phyloP scores from a whole-genome alignment of 2,888 invertebrate genomes.

The Osedax frankpressi region DNA sequence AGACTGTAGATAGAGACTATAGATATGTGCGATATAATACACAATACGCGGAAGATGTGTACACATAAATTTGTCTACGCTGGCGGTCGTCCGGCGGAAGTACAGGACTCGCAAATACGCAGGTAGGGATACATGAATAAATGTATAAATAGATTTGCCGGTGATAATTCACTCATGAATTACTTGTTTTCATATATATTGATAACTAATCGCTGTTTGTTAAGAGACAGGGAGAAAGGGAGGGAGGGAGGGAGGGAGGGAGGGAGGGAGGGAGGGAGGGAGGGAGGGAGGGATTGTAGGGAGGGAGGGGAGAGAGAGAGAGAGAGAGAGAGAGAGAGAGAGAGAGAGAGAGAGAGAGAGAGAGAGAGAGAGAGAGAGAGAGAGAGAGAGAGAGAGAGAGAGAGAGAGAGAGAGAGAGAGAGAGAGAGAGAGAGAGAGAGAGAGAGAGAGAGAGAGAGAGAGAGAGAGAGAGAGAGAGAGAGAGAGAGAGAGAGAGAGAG shows the following conservation, averaged over 20 bases:
- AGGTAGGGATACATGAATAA: no score
- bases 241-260: slow-evolving; percentile 9
- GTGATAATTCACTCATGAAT: no score
- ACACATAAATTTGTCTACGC: no score
- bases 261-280: slow-evolving; percentile 13
- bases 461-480: not conserved
- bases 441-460: not conserved
- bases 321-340: slow-evolving; percentile 10
- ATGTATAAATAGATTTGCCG: no score
- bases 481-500: not conserved
- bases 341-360: slow-evolving; percentile 12
- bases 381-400: slow-evolving; percentile 11
- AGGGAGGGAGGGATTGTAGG: no score
- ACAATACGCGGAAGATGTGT: no score
- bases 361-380: slow-evolving; percentile 12
- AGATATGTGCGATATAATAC: no score
- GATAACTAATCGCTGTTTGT: not conserved
- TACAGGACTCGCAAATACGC: no score
- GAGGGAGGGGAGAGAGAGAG: slow-evolving; percentile 7
- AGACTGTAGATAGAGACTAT: no score
- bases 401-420: slow-evolving; percentile 12
- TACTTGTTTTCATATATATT: no score
- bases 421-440: slow-evolving; percentile 11
- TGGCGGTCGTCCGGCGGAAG: no score
- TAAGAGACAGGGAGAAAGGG: not conserved